phyloP scores from a whole-genome alignment of 2,113 vertebrate genomes.

The Bufo bufo region DNA sequence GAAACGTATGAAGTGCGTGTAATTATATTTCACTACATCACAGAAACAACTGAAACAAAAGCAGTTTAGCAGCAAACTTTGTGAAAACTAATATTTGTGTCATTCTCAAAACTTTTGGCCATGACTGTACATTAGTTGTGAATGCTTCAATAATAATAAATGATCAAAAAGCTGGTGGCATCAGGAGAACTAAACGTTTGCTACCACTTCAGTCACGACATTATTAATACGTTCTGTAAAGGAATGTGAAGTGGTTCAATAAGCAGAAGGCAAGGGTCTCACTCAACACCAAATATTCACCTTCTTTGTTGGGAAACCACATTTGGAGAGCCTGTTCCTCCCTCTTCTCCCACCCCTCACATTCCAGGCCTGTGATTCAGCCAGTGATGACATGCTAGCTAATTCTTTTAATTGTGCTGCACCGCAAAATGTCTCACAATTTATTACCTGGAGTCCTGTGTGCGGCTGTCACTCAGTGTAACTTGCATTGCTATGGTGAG shows the following conservation, averaged over 20 bases:
- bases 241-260: constrained; percentile 32
- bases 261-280: neutral
- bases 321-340: neutral
- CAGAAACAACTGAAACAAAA: no score
- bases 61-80: no score
- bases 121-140: no score
- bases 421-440: neutral
- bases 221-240: neutral
- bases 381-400: constrained; percentile 24
- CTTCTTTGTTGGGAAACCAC: constrained; percentile 2
- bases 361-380: constrained; percentile 36
- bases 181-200: neutral
- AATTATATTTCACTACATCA: no score
- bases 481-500: constrained; percentile 13
- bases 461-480: neutral
- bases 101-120: no score
- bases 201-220: neutral
- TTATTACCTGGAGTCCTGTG: constrained; percentile 19
- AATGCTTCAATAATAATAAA: no score
- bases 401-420: constrained; percentile 20
- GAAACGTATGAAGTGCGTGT: no score
- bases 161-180: no score
- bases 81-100: no score
- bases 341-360: neutral
- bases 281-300: constrained; percentile 21